Base-by-base conservation (phyloP, 2,797 vertebrate species). In the Perodicticus potto region DNA sequence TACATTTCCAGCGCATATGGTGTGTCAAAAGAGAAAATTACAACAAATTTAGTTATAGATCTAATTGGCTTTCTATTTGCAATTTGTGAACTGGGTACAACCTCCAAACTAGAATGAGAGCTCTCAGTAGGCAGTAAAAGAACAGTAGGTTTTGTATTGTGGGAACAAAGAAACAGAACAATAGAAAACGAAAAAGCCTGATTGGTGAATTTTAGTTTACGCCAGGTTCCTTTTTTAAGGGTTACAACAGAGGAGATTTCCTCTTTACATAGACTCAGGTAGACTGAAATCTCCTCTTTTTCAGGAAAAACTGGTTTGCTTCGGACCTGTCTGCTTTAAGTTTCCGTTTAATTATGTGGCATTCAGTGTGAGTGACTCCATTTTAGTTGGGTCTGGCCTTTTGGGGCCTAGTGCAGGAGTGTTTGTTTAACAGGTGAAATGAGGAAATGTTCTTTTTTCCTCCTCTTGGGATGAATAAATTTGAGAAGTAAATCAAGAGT, bases 401-500 rank as follows among this genome's bases (percentile, higher is more conserved):
- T 27, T 17, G 55, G 14, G 55, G 16, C 25, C 55, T 59, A 40
- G 55, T 0, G 1, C 55, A 59, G 55, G 25, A 27, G 34, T 81
- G 37, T 49, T 37, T 80, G 77, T 37, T 81, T 81, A 59, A 29
- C 23, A 40, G 23, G 55, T 72, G 27, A 93, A 72, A 43, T 57
- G 25, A 95, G 2, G 43, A 78, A 53, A 2, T n/a, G 45, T 76
- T 93, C 57, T 57, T 57, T 67, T 80, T 49, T n/a, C 76, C 29
- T 84, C 49, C 55, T 63, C 45, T 13, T 95, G 81, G 69, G 19
- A 73, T 70, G 43, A 80, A 65, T 78, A 61, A 91, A 83, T 59
- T 13, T 32, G 61, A 94, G 80, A 95, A 88, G 49, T 69, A 43
- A 93, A 83, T 82, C 37, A 72, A 84, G 61, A 89, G 2, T 65